Conservation (phyloP, 1,140 invertebrate species). For the Apocrypta bakeri region DNA sequence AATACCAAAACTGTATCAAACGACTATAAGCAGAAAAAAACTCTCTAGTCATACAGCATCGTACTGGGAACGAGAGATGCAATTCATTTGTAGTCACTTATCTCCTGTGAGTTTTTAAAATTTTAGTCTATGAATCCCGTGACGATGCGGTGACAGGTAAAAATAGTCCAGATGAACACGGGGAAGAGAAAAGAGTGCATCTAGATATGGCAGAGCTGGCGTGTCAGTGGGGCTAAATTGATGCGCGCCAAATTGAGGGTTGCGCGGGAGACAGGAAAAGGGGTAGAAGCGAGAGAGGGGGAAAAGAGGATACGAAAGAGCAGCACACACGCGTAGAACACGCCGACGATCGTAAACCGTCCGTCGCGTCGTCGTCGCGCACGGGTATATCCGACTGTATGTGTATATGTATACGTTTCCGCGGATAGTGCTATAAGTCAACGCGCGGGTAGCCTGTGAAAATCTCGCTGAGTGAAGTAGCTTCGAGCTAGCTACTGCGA, state of each 20-base stretch:
- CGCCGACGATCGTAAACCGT: constrained; percentile 48
- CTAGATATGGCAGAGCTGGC: not conserved
- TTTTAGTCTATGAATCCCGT: not conserved
- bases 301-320: constrained; percentile 32
- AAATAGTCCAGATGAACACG: not conserved
- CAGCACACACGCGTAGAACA: constrained; percentile 54
- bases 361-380: not conserved
- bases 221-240: constrained; percentile 28
- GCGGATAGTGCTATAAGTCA: constrained; percentile 55
- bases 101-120: not conserved
- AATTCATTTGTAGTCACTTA: not conserved
- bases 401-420: constrained; percentile 39
- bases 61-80: not conserved
- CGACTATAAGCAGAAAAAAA: not conserved
- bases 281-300: not conserved
- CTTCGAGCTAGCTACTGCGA: too few relatives aligned
- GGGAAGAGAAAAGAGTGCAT: too few relatives aligned
- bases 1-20: not conserved
- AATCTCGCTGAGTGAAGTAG: too few relatives aligned
- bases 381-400: not conserved
- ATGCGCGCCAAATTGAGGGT: constrained; percentile 38
- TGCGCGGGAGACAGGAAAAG: not conserved
- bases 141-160: not conserved
- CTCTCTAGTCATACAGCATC: not conserved
- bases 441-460: constrained; percentile 45